Base-by-base conservation (phyloP, 2,797 vertebrate genomes). In the Heliangelus exortis region DNA sequence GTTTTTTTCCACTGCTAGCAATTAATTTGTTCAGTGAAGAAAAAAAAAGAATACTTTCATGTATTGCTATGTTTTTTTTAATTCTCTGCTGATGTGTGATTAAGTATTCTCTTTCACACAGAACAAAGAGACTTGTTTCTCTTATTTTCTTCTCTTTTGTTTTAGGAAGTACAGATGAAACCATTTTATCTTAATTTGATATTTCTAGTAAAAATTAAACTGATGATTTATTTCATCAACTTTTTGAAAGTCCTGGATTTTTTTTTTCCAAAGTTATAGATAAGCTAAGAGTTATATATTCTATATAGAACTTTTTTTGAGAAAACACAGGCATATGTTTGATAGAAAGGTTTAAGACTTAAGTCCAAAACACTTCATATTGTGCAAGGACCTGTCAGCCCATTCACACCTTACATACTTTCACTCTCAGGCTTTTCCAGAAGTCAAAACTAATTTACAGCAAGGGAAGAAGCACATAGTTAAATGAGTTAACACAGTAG, bases 91-190 rank as follows among this genome's bases (percentile, higher is more conserved):
- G 95, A 96, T 96, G 88, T 91, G 76, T 96, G 95, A 96, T 97
- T 96, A 97, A 97, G 86, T 96, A 97, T 97, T 97, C 94, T 93
- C 94, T 97, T 96, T 97, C 91, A 96, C 92, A 88, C 29, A 94
- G 85, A 97, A 96, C 94, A 96, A 95, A 97, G 93, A 91, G 72
- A 73, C 78, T 95, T 96, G 83, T 96, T 94, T 94, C 93, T 95
- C 89, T 93, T 95, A 92, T 94, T 96, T 94, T 87, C 61, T 84
- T 68, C 81, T 87, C 93, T 91, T 80, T 89, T 94, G 89, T 96
- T 96, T 97, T 94, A 95, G 92, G 76, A 96, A 85, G 87, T 65
- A 78, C 63, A 90, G 90, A 95, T 90, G 90, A 96, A 91, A 94
- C 48, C 80, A 92, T 94, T 95, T 96, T 89, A 96, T 96, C 90